phyloP scores from a whole-genome alignment of 2,797 vertebrate species.

The Syngnathus rostellatus region DNA sequence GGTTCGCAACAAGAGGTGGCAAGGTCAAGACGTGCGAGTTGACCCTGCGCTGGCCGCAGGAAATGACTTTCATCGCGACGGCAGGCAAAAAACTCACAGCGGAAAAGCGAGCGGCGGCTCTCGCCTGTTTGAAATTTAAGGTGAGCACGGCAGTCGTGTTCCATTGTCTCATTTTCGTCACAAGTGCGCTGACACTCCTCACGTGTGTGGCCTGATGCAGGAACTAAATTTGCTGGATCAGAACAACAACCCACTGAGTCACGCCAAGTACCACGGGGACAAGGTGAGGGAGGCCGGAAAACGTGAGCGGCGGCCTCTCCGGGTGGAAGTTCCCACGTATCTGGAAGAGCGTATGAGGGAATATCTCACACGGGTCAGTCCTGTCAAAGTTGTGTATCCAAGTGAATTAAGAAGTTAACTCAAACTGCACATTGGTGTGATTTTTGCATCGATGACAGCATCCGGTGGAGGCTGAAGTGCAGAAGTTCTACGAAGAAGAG shows the following conservation, averaged over 20 bases:
- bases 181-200: not conserved
- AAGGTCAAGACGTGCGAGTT: constrained; percentile 80
- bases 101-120: constrained; percentile 79
- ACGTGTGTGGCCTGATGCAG: constrained; percentile 51
- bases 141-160: constrained; percentile 41
- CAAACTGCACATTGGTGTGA: not conserved
- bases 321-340: constrained; percentile 73
- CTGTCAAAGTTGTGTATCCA: not conserved
- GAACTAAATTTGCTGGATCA: constrained; percentile 81
- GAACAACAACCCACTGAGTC: constrained; percentile 84
- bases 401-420: not conserved
- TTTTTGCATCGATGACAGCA: constrained; percentile 61
- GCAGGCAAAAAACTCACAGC: constrained; percentile 73
- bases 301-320: constrained; percentile 74
- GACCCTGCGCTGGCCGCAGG: constrained; percentile 81
- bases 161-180: not conserved
- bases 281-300: constrained; percentile 75
- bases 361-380: constrained; percentile 76
- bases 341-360: constrained; percentile 74
- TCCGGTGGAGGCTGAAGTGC: constrained; percentile 71
- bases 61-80: constrained; percentile 80
- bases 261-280: constrained; percentile 82
- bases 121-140: constrained; percentile 89
- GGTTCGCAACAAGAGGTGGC: constrained; percentile 73
- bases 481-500: constrained; percentile 69